phyloP scores from a whole-genome alignment of 2,797 vertebrate species.

The Halcyon smyrnensis region DNA sequence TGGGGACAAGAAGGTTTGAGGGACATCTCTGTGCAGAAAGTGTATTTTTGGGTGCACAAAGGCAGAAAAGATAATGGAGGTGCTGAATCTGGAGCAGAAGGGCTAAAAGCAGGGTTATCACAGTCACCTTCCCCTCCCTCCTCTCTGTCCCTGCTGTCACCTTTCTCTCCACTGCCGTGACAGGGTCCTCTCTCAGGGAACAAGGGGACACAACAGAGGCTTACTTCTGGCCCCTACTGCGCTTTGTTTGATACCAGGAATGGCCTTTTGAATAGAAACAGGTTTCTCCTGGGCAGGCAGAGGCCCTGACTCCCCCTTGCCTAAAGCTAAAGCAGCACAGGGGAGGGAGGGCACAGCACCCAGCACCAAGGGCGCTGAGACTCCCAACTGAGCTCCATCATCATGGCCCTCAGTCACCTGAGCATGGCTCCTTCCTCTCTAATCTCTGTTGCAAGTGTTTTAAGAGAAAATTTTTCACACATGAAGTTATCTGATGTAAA shows the following conservation, averaged over 20 bases:
- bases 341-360: background rate
- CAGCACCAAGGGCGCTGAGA: background rate
- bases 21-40: background rate
- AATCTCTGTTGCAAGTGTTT: background rate
- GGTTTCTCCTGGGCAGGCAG: background rate
- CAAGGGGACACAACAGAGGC: background rate
- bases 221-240: background rate
- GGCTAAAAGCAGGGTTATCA: background rate
- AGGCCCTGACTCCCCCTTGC: background rate
- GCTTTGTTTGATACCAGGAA: background rate
- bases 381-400: background rate
- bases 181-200: background rate
- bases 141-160: background rate
- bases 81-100: background rate
- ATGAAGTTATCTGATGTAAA: background rate
- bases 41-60: background rate
- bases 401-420: background rate
- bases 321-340: background rate
- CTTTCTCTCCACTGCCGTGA: background rate
- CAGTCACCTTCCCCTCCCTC: background rate
- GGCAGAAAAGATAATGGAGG: background rate
- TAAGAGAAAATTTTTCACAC: background rate
- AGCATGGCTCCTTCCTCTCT: background rate
- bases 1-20: background rate
- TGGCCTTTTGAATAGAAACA: background rate